Evolutionary conservation across 2,797 vertebrate species (phyloP), one percentile per base, ranked within the genome.

Genomic region (Cichlasoma orientale): DNA sequence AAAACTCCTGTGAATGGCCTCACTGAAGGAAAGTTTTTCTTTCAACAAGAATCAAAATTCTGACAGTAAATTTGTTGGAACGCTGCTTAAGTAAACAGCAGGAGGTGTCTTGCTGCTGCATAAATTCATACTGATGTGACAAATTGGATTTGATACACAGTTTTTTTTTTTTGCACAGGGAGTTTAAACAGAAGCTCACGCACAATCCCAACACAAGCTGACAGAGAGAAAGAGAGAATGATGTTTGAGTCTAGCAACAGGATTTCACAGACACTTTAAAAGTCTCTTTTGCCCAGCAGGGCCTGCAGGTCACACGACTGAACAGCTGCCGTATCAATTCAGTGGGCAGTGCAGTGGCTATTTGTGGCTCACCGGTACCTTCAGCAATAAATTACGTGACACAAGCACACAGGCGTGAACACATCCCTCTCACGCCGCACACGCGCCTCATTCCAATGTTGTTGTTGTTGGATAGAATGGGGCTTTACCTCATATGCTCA

Each of bases 321-420:
- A 91, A 85, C 89, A 90, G 87, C 90, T 89, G 90, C 78, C 66
- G 72, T 85, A 90, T 91, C 87, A 91, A 84, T 87, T 90, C 85
- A 75, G 82, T 83, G 74, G 66, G 75, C 78, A 33, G 47, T 41
- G 72, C 84, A 5, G 66, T 41, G 80, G 88, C 85, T 88, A 90
- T 91, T 92, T 92, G 88, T 79, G 82, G 84, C 82, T 82, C 80
- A 74, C 83, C 36, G 23, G 73, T 75, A 86, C 82, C 85, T 86
- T 84, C 13, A 59, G 77, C 85, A 70, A 84, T 92, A 89, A 78
- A 91, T 90, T 84, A 82, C 69, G 74, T 58, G 79, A 84, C 82
- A 81, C 57, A 76, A 27, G 44, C 57, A 71, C 73, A 68, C 68
- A 41, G 58, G 73, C 44, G 29, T 27, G 36, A 68, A 73, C 75